A percentile compares a stretch with the other conserved stretches of the same genome.
These are phyloP conservation scores for Sympetrum striolatum DNA, from an alignment of 2,888 invertebrate genomes.

Conservation along the genomic window DNA sequence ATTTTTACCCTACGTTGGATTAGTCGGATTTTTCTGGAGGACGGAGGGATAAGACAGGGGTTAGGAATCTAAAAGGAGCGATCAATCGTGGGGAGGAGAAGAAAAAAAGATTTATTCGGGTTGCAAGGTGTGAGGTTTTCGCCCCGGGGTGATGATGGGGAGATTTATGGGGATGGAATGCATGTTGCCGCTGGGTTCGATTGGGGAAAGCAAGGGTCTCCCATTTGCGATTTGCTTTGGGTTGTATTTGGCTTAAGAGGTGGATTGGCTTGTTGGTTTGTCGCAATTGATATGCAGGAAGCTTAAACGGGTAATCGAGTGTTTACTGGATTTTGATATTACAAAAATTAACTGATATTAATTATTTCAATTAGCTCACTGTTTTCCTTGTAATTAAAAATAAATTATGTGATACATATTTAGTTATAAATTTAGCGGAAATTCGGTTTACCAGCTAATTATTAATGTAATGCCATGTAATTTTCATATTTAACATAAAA, in stretches of 20 bases:
- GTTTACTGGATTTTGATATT: no score
- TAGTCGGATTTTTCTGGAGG: not conserved
- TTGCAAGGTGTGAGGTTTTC: not conserved
- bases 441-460: no score
- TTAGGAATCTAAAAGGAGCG: not conserved
- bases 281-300: no score
- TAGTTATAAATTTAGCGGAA: no score
- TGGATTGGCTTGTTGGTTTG: not conserved
- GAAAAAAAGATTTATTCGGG: not conserved
- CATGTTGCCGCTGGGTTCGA: not conserved
- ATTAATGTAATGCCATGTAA: no score
- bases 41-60: not conserved
- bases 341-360: no score
- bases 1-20: no score
- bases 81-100: not conserved
- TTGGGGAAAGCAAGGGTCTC: not conserved
- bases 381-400: no score
- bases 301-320: no score
- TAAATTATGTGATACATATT: no score
- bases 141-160: not conserved
- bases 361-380: no score
- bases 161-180: not conserved
- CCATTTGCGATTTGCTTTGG: not conserved
- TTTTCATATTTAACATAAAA: no score
- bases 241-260: not conserved